Evolutionary conservation across 2,888 invertebrate species (phyloP).

Genomic region (Spialia ferax): DNA sequence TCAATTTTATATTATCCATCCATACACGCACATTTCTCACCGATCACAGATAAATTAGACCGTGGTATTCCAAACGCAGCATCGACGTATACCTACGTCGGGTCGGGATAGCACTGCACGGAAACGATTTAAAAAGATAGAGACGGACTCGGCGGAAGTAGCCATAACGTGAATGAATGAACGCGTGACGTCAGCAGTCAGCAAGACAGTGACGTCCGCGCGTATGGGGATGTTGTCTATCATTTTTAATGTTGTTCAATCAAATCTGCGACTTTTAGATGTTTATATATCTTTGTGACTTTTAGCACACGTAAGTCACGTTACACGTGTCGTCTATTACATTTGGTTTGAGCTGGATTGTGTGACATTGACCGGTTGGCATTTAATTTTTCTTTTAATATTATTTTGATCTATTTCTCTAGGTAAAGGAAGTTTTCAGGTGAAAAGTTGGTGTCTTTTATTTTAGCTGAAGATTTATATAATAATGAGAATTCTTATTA

Average conservation of each 20-base stretch:
- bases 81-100: slow-evolving; percentile 49
- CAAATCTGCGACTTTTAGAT: slow-evolving; percentile 31
- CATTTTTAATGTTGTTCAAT: slow-evolving; percentile 32
- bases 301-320: slow-evolving; percentile 8
- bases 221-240: slow-evolving; percentile 36
- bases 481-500: too few relatives aligned
- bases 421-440: too few relatives aligned
- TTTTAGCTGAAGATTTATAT: too few relatives aligned
- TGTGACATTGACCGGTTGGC: neutral
- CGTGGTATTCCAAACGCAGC: slow-evolving; percentile 22
- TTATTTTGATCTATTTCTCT: too few relatives aligned
- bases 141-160: slow-evolving; percentile 65
- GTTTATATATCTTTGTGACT: too few relatives aligned
- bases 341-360: neutral
- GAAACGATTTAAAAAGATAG: slow-evolving; percentile 53
- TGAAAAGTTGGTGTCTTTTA: too few relatives aligned
- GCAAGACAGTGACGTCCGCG: slow-evolving; percentile 42
- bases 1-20: neutral
- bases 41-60: neutral
- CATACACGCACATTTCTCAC: neutral
- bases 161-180: slow-evolving; percentile 64
- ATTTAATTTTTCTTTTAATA: too few relatives aligned
- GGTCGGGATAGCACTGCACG: slow-evolving; percentile 58
- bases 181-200: slow-evolving; percentile 69
- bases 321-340: slow-evolving; percentile 26